These are phyloP conservation scores for Microcaecilia unicolor DNA, from an alignment of 2,797 vertebrate genomes.

Conservation along the genomic window DNA sequence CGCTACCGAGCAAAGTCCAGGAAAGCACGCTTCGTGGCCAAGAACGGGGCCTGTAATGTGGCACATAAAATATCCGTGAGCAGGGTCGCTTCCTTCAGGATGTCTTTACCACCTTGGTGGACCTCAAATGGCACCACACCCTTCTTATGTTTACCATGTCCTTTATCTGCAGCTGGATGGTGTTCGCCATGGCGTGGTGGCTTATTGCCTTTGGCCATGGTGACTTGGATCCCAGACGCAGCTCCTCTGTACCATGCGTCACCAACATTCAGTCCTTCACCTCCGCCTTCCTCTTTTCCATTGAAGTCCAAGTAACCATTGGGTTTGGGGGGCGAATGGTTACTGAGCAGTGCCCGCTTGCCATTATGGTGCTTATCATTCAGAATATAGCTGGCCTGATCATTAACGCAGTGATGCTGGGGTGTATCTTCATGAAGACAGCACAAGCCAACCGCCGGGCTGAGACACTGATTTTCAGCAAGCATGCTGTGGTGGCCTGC, in stretches of 20 bases:
- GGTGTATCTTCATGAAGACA: constrained; percentile 29
- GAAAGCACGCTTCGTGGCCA: constrained; percentile 65
- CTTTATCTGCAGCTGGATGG: constrained; percentile 76
- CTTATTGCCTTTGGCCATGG: constrained; percentile 72
- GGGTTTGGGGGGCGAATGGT: constrained; percentile 24
- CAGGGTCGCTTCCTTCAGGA: constrained; percentile 75
- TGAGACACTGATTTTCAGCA: constrained; percentile 23
- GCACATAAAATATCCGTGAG: constrained; percentile 74
- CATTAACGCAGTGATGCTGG: constrained; percentile 26
- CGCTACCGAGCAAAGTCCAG: constrained; percentile 40
- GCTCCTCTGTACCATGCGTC: constrained; percentile 4
- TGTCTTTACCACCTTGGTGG: constrained; percentile 78
- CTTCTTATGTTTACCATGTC: constrained; percentile 72
- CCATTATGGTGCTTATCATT: constrained; percentile 17
- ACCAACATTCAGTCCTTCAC: constrained; percentile 17
- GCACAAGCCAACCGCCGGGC: constrained; percentile 24
- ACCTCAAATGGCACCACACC: constrained; percentile 73
- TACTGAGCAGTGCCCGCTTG: constrained; percentile 21
- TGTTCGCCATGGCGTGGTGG: constrained; percentile 78
- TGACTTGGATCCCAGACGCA: constrained; percentile 51
- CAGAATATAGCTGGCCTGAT: constrained; percentile 24
- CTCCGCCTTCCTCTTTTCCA: constrained; percentile 20
- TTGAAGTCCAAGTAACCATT: constrained; percentile 24
- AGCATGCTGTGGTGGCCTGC: constrained; percentile 13
- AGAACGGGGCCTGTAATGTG: constrained; percentile 69